Conservation (phyloP, 1,140 invertebrate species). For the Dryas iulia region DNA sequence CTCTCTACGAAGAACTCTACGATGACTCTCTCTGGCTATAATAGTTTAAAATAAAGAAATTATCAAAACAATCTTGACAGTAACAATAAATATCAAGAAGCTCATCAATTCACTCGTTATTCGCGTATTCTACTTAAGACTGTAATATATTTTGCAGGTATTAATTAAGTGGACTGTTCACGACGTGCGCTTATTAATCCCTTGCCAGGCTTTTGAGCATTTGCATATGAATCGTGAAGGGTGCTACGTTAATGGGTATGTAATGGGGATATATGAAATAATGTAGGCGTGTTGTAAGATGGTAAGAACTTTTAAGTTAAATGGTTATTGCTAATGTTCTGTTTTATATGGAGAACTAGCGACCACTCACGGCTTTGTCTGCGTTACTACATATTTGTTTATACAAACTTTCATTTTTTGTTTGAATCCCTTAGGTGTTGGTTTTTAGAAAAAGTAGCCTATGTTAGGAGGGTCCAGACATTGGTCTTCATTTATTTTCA, state of each 20-base stretch:
- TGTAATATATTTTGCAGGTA: constrained; percentile 18
- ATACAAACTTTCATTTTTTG: too few relatives aligned
- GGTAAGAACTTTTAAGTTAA: background rate
- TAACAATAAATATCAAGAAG: background rate
- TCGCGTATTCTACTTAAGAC: constrained; percentile 18
- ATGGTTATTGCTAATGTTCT: background rate
- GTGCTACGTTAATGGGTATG: background rate
- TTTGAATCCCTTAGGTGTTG: too few relatives aligned
- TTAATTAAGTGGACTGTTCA: constrained; percentile 12
- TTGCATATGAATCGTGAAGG: constrained; percentile 16
- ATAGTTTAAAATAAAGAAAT: too few relatives aligned
- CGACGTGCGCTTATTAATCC: constrained; percentile 13
- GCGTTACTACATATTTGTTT: too few relatives aligned
- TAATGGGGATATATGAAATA: background rate
- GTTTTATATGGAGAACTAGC: too few relatives aligned
- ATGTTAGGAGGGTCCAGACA: too few relatives aligned
- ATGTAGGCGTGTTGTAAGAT: background rate
- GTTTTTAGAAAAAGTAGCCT: too few relatives aligned
- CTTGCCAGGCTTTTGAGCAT: constrained; percentile 7
- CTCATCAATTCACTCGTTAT: constrained; percentile 7
- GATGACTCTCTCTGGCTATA: too few relatives aligned
- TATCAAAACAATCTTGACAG: background rate
- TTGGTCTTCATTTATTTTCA: too few relatives aligned
- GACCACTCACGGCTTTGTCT: too few relatives aligned
- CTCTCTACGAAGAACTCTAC: too few relatives aligned